These are phyloP conservation scores for Tangara arthus DNA, from an alignment of 2,797 vertebrate genomes.

Conservation along the genomic window DNA sequence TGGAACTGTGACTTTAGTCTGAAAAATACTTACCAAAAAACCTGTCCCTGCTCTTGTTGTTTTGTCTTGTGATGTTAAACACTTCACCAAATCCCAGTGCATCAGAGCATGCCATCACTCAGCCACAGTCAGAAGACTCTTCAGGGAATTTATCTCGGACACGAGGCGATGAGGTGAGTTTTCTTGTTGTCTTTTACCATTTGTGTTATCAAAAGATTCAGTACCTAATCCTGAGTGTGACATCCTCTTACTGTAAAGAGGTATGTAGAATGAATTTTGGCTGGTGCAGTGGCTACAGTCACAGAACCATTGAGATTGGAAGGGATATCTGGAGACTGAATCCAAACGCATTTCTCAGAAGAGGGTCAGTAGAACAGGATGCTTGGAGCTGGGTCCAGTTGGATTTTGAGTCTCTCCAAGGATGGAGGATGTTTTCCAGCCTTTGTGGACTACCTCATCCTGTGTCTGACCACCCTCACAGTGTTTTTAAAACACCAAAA, in stretches of 20 bases:
- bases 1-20: background rate
- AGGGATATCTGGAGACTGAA: background rate
- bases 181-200: background rate
- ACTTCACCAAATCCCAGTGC: constrained; percentile 47
- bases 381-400: background rate
- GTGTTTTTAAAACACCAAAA: background rate
- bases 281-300: background rate
- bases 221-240: background rate
- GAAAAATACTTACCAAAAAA: background rate
- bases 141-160: constrained; percentile 69
- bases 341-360: background rate
- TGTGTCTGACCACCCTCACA: background rate
- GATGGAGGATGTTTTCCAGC: background rate
- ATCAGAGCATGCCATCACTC: constrained; percentile 56
- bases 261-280: background rate
- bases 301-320: background rate
- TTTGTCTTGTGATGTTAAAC: constrained; percentile 15
- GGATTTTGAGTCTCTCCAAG: background rate
- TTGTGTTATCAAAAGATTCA: background rate
- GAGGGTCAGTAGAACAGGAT: background rate
- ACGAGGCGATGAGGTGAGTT: constrained; percentile 79
- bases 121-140: constrained; percentile 74
- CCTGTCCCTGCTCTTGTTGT: background rate
- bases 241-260: background rate
- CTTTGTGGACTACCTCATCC: background rate